Evolutionary conservation across 2,888 invertebrate genomes (phyloP).

Genomic region (Diaphora mendica): DNA sequence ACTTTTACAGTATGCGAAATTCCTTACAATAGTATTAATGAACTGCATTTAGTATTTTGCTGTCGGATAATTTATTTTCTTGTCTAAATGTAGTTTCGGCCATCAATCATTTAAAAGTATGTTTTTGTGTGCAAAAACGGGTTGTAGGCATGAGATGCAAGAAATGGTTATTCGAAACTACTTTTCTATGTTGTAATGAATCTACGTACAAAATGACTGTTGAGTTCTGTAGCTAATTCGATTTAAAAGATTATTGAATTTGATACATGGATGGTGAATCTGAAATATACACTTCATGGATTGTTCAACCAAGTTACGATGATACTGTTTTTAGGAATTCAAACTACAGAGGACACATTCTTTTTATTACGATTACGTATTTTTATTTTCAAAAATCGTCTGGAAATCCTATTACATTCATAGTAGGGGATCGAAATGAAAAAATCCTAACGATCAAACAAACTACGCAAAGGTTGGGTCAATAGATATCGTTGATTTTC

Average conservation of each 20-base stretch:
- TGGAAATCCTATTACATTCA: background rate
- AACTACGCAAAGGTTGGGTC: background rate
- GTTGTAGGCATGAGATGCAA: slow-evolving; percentile 8
- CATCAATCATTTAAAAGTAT: slow-evolving; percentile 26
- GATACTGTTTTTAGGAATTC: background rate
- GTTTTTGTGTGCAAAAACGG: slow-evolving; percentile 20
- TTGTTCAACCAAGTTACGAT: background rate
- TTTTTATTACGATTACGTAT: background rate
- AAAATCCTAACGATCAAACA: background rate
- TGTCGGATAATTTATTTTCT: slow-evolving; percentile 47
- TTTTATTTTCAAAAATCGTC: background rate
- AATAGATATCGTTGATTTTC: background rate
- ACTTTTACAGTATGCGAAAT: slow-evolving; percentile 65
- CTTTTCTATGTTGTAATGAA: slow-evolving; percentile 3
- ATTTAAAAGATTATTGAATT: background rate
- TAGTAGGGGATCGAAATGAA: background rate
- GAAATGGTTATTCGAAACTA: slow-evolving; percentile 1
- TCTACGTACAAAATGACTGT: background rate
- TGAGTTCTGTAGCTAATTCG: background rate
- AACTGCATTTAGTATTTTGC: slow-evolving; percentile 60
- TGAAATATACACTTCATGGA: background rate
- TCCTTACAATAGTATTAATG: slow-evolving; percentile 74
- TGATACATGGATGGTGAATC: background rate
- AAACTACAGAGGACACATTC: background rate
- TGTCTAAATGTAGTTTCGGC: slow-evolving; percentile 25